These are phyloP conservation scores for Asarcornis scutulata DNA, from an alignment of 2,113 vertebrate species.

Conservation along the genomic window DNA sequence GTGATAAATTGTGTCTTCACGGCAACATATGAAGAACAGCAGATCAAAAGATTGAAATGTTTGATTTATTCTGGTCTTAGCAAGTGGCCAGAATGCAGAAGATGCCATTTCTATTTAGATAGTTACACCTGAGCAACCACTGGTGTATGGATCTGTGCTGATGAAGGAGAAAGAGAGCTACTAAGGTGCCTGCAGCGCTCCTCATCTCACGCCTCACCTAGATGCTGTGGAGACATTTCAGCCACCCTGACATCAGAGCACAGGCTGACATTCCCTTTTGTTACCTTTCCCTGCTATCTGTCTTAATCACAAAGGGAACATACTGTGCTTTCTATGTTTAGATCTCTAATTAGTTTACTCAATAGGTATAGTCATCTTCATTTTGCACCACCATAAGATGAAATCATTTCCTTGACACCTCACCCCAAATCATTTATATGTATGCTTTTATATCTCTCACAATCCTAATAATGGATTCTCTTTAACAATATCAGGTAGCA, in stretches of 20 bases:
- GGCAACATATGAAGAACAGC: neutral
- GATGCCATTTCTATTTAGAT: neutral
- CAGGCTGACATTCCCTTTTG: neutral
- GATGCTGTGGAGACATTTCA: neutral
- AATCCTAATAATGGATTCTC: neutral
- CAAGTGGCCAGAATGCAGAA: neutral
- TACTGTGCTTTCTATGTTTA: slow-evolving; percentile 26
- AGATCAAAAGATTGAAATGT: neutral
- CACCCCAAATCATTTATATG: neutral
- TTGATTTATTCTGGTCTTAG: neutral
- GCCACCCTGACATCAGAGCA: fast-evolving
- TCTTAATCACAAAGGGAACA: slow-evolving; percentile 28
- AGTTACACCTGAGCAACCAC: neutral
- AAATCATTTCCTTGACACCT: neutral
- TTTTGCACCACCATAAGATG: neutral
- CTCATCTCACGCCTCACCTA: neutral
- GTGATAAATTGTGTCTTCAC: neutral
- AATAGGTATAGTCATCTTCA: neutral
- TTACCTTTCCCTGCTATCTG: neutral
- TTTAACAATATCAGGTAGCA: neutral
- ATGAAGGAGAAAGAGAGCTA: neutral
- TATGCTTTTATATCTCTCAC: neutral
- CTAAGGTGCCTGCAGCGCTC: neutral
- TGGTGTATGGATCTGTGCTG: fast-evolving
- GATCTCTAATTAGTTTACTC: slow-evolving; percentile 33